Percentiles rank a stretch among this genome's conserved stretches.
These are phyloP conservation scores for Proisotoma minuta DNA, from an alignment of 2,888 invertebrate genomes.

Conservation along the genomic window DNA sequence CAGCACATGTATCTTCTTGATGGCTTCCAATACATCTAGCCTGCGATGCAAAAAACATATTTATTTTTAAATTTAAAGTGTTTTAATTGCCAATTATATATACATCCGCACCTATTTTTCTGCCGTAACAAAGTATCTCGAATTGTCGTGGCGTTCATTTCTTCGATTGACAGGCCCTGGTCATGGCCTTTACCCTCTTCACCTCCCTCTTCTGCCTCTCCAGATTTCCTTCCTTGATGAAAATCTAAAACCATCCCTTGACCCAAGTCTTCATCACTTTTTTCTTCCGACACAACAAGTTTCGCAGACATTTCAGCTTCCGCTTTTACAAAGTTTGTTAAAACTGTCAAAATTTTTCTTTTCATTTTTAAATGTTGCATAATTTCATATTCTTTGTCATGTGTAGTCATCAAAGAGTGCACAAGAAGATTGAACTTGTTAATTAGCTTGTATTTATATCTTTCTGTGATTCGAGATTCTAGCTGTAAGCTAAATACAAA, in stretches of 20 bases:
- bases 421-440: constrained; percentile 41
- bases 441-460: constrained; percentile 33
- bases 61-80: neutral
- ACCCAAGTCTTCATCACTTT: constrained; percentile 26
- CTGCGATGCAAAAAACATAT: constrained; percentile 13
- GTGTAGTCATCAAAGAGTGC: constrained; percentile 41
- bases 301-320: constrained; percentile 23
- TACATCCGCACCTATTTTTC: constrained; percentile 34
- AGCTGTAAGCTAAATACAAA: constrained; percentile 21
- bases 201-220: constrained; percentile 21
- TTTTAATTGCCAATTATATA: neutral
- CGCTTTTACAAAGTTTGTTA: constrained; percentile 33
- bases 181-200: constrained; percentile 16
- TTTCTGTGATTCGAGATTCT: constrained; percentile 36
- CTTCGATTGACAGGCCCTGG: constrained; percentile 5
- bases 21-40: constrained; percentile 39
- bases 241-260: constrained; percentile 24
- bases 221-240: neutral
- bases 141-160: constrained; percentile 25
- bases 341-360: constrained; percentile 31
- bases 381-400: constrained; percentile 41
- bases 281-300: constrained; percentile 25
- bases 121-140: constrained; percentile 39
- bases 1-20: constrained; percentile 36
- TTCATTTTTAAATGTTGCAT: constrained; percentile 36